These are phyloP conservation scores for Brenthis ino DNA, from an alignment of 2,888 invertebrate genomes.

Conservation along the genomic window DNA sequence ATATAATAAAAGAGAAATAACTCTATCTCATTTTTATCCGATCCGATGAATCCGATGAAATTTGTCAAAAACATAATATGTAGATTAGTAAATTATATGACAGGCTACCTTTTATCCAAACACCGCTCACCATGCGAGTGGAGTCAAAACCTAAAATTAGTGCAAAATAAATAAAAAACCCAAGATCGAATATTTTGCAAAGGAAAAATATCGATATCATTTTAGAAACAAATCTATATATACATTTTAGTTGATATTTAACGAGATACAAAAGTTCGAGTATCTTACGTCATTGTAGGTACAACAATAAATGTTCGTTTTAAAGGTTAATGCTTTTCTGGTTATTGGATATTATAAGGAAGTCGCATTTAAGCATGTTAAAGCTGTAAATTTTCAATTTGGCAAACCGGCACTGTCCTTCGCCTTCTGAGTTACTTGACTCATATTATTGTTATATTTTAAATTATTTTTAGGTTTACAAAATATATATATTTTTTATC, in stretches of 20 bases:
- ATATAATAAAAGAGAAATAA: too few relatives aligned
- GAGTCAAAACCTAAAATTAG: not conserved
- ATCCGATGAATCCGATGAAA: not conserved
- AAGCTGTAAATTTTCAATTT: conserved; percentile 6
- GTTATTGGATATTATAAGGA: conserved; percentile 10
- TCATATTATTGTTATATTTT: too few relatives aligned
- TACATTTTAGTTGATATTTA: conserved; percentile 11
- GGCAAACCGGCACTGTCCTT: conserved; percentile 1
- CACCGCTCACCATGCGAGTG: too few relatives aligned
- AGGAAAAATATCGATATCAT: not conserved
- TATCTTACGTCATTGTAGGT: not conserved
- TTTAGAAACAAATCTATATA: conserved; percentile 4
- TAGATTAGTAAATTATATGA: too few relatives aligned
- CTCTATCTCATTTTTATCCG: too few relatives aligned
- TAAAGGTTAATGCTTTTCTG: conserved; percentile 16
- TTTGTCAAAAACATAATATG: not conserved
- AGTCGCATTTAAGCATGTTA: conserved; percentile 7
- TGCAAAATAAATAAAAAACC: not conserved
- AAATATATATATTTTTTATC: too few relatives aligned
- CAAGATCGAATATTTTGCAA: not conserved
- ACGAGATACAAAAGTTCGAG: conserved; percentile 9
- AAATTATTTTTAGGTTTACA: too few relatives aligned
- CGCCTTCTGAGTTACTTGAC: too few relatives aligned
- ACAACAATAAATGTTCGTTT: not conserved
- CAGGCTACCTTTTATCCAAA: too few relatives aligned